These are phyloP conservation scores for Austrofundulus limnaeus DNA, from an alignment of 2,113 vertebrate species.

Conservation along the genomic window DNA sequence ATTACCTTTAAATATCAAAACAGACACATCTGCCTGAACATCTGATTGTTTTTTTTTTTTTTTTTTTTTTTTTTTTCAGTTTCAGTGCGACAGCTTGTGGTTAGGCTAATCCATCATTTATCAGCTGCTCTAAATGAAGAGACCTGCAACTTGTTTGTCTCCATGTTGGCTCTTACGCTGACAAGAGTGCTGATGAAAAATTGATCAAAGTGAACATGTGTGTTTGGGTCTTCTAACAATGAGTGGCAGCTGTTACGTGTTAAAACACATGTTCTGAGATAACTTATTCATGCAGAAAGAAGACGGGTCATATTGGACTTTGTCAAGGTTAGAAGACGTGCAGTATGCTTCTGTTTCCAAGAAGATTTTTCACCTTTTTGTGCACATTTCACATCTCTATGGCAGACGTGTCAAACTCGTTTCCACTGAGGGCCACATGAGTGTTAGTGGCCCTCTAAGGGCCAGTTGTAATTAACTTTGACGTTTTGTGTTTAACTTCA, in stretches of 20 bases:
- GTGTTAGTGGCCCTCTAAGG: too few species aligned
- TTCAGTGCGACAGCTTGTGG: slow-evolving; percentile 10
- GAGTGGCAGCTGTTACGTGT: slow-evolving; percentile 9
- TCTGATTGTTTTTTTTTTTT: slow-evolving; percentile 28
- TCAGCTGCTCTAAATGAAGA: slow-evolving; percentile 25
- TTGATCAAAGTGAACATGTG: slow-evolving; percentile 42
- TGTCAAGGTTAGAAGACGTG: too few species aligned
- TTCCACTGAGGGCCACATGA: too few species aligned
- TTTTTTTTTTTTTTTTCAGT: slow-evolving; percentile 1
- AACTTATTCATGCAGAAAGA: background rate
- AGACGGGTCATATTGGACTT: background rate
- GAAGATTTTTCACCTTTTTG: too few species aligned
- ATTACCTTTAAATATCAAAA: slow-evolving; percentile 33
- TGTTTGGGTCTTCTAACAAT: background rate
- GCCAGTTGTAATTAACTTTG: too few species aligned
- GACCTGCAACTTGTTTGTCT: background rate
- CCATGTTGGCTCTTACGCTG: slow-evolving; percentile 2
- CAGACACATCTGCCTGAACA: slow-evolving; percentile 27
- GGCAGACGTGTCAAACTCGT: too few species aligned
- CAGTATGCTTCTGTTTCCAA: too few species aligned
- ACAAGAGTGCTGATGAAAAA: slow-evolving; percentile 51
- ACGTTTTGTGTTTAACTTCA: too few species aligned
- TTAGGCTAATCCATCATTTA: slow-evolving; percentile 48
- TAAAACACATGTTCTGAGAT: slow-evolving; percentile 19
- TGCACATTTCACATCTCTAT: slow-evolving; percentile 1